These are phyloP conservation scores for Syritta pipiens DNA, from an alignment of 2,888 invertebrate genomes.

Conservation along the genomic window DNA sequence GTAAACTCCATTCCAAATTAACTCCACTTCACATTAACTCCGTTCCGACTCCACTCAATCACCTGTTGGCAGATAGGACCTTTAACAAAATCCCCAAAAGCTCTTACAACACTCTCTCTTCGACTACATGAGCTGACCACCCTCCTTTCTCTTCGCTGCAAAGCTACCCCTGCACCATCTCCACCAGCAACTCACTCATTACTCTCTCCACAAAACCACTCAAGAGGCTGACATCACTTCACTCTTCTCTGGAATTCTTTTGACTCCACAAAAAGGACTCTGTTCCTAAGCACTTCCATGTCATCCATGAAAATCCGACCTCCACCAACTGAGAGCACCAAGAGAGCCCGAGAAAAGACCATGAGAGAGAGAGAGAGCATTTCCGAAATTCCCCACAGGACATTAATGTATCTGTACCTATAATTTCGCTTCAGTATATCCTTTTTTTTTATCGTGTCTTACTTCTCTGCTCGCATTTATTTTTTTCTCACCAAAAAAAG, in stretches of 20 bases:
- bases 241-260: background rate
- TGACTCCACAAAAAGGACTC: slow-evolving; percentile 9
- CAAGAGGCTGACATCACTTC: slow-evolving; percentile 9
- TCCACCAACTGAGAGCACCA: too few species aligned
- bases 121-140: too few species aligned
- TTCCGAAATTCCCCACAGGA: slow-evolving; percentile 56
- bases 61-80: slow-evolving; percentile 53
- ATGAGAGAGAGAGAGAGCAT: slow-evolving; percentile 10
- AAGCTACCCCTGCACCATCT: slow-evolving; percentile 22
- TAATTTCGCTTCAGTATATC: slow-evolving; percentile 20
- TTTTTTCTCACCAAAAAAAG: slow-evolving; percentile 68
- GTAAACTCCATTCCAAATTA: too few species aligned
- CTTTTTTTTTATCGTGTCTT: slow-evolving; percentile 8
- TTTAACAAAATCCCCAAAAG: background rate
- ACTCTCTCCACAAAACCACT: background rate
- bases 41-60: slow-evolving; percentile 41
- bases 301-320: background rate
- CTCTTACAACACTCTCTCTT: slow-evolving; percentile 9
- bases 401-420: slow-evolving; percentile 18
- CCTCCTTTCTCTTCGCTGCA: slow-evolving; percentile 33
- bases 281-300: slow-evolving; percentile 5
- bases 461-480: slow-evolving; percentile 22
- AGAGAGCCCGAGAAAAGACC: too few species aligned
- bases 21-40: background rate
- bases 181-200: too few species aligned